phyloP scores from a whole-genome alignment of 2,797 vertebrate genomes.

The Protonibea diacanthus region DNA sequence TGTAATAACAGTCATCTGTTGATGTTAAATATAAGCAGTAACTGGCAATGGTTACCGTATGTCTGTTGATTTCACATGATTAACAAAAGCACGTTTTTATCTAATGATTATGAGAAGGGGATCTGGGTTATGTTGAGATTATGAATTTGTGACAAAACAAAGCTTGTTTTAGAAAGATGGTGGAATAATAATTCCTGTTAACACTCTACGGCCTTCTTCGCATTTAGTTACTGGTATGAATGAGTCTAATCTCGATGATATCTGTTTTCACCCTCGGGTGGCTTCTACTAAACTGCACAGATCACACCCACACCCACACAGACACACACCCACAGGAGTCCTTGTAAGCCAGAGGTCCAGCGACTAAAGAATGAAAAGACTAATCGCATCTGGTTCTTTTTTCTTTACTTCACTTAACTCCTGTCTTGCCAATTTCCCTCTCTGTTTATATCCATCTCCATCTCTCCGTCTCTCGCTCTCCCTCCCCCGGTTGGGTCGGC shows the following conservation, averaged over 20 bases:
- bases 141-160: conserved; percentile 19
- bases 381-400: conserved; percentile 37
- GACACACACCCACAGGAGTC: conserved; percentile 12
- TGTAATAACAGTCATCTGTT: conserved; percentile 50
- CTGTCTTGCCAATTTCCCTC: conserved; percentile 9
- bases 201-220: background rate
- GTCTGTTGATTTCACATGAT: conserved; percentile 27
- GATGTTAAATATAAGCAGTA: conserved; percentile 28
- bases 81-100: conserved; percentile 15
- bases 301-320: conserved; percentile 24
- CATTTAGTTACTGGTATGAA: background rate
- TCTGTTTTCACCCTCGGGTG: background rate
- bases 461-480: background rate
- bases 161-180: background rate
- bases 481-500: conserved; percentile 28
- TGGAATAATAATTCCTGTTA: background rate
- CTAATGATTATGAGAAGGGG: conserved; percentile 21
- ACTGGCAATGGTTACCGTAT: conserved; percentile 6
- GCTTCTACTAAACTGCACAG: background rate
- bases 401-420: conserved; percentile 14
- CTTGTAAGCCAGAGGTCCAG: background rate
- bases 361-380: conserved; percentile 15
- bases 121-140: conserved; percentile 9
- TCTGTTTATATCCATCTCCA: conserved; percentile 15
- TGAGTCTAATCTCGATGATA: conserved; percentile 12